Percentiles rank a stretch among this genome's conserved stretches.
Conservation (phyloP, 1,140 invertebrate genomes). For the Drepana arcuata region DNA sequence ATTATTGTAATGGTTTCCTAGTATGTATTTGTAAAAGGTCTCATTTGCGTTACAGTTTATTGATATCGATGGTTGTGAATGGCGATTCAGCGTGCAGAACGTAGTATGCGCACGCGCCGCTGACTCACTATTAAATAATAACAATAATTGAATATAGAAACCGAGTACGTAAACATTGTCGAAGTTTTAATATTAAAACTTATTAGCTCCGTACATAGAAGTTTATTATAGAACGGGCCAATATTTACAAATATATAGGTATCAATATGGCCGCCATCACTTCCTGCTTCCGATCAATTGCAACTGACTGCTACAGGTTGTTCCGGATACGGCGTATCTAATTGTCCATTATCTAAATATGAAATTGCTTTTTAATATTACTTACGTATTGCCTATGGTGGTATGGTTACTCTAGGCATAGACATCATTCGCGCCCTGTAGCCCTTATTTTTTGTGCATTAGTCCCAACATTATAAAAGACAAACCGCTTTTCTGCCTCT, state of each 20-base stretch:
- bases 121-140: conserved; percentile 18
- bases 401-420: too few species aligned
- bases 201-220: conserved; percentile 21
- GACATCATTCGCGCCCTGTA: too few species aligned
- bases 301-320: conserved; percentile 10
- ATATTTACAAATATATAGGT: conserved; percentile 6
- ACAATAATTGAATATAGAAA: conserved; percentile 18
- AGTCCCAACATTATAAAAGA: too few species aligned
- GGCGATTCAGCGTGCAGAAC: not conserved
- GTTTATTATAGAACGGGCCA: conserved; percentile 6
- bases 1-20: conserved; percentile 6
- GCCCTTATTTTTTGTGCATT: too few species aligned
- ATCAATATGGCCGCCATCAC: conserved; percentile 11
- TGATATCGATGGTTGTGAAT: too few species aligned
- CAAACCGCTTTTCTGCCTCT: too few species aligned
- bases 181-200: conserved; percentile 21
- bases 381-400: too few species aligned
- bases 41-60: too few species aligned
- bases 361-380: too few species aligned
- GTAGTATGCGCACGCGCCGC: not conserved
- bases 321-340: conserved; percentile 16
- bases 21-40: conserved; percentile 5
- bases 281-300: conserved; percentile 17
- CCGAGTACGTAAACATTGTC: conserved; percentile 13
- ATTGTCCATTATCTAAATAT: too few species aligned